Base-by-base conservation (phyloP, 2,113 vertebrate genomes). In the Elephas maximus region DNA sequence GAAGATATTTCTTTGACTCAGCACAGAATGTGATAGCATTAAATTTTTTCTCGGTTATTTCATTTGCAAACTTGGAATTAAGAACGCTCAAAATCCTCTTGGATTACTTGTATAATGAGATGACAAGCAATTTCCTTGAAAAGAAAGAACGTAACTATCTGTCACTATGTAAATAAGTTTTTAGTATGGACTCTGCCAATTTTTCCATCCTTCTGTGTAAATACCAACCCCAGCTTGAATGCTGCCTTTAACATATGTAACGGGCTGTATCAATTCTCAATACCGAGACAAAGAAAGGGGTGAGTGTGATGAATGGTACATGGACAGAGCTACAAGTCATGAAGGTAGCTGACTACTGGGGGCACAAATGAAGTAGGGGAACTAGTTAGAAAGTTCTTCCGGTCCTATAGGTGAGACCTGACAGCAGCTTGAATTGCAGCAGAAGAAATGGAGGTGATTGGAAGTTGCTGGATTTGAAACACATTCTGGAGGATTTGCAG, bases 401-500 rank as follows among this genome's bases (percentile, higher is more conserved):
- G 11, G 51, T 91, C 45, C 48, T 57, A 18, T 74, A 67, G 73
- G 45, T 71, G 88, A 7, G 18, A 71, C 33, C 18, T 21, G 24
- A 60, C 26, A 45, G 80, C 2, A 0, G 41, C 67, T 18, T 74
- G 73, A 41, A 41, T 37, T 74, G 18, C 20, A 21, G 60, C 60
- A 23, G 28, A 8, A 51, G 45, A 30, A 51, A 26, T 44, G 78
- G 48, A 62, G n/a, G 4, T 85, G 60, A 76, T 11, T 21, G 4
- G 71, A 91, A 18, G 82, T 71, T 15, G 2, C 5, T 85, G 73
- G 77, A 81, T 91, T 78, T 92, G 81, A 79, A 28, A 88, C 92
- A 82, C 90, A 63, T 90, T 85, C 83, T 71, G 78, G 73, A 95
- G 71, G 85, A 77, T 87, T 95, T 91, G 85, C 73, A 83, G 78